phyloP scores from a whole-genome alignment of 2,888 invertebrate species.

The Hartigia nigra region DNA sequence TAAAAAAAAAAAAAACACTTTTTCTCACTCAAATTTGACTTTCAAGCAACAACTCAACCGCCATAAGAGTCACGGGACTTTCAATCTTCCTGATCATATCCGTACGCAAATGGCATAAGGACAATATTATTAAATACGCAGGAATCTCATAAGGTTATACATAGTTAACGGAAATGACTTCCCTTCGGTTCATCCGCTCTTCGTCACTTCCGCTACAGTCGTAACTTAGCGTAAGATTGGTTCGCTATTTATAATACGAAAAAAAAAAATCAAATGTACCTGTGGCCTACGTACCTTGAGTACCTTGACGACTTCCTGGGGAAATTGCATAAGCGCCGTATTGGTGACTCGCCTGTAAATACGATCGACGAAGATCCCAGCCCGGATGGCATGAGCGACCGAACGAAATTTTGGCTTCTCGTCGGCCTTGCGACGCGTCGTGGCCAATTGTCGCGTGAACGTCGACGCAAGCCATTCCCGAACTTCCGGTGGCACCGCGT shows the following conservation, averaged over 20 bases:
- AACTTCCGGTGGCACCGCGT: constrained; percentile 95
- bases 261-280: not conserved
- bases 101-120: too few relatives aligned
- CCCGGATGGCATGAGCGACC: constrained; percentile 95
- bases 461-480: constrained; percentile 97
- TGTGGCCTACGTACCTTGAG: constrained; percentile 76
- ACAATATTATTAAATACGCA: not conserved
- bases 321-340: constrained; percentile 86
- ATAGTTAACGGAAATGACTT: not conserved
- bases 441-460: constrained; percentile 90
- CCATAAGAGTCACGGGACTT: too few relatives aligned
- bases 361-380: constrained; percentile 95
- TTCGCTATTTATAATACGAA: not conserved
- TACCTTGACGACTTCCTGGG: constrained; percentile 85
- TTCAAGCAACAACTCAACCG: not conserved
- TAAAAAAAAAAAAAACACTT: not conserved
- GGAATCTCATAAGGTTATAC: not conserved
- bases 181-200: not conserved
- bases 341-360: constrained; percentile 87
- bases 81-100: not conserved
- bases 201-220: not conserved
- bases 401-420: constrained; percentile 92
- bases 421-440: constrained; percentile 79
- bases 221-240: not conserved
- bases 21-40: not conserved